Evolutionary conservation across 2,888 invertebrate species (phyloP).

Genomic region (Seira musarum): DNA sequence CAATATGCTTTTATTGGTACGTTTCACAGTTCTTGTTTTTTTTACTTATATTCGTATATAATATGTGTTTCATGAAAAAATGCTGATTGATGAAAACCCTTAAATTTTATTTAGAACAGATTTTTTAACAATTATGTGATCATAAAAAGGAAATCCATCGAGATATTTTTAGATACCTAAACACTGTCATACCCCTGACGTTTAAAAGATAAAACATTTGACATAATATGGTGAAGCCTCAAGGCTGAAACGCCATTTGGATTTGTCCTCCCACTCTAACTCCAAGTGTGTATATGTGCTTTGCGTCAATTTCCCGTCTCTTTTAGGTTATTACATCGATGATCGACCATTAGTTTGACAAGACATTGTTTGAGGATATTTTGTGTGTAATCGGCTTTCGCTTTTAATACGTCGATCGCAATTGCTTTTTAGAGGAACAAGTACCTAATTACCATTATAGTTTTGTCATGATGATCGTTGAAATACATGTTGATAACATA

Average conservation of each 20-base stretch:
- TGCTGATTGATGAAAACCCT: slow-evolving; percentile 1
- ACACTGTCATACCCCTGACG: background rate
- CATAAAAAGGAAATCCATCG: background rate
- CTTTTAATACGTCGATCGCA: background rate
- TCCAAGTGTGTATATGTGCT: too few species aligned
- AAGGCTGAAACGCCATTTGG: too few species aligned
- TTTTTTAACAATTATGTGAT: background rate
- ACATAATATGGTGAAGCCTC: too few species aligned
- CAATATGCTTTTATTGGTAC: slow-evolving; percentile 40
- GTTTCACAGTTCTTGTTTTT: slow-evolving; percentile 40
- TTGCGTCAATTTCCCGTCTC: background rate
- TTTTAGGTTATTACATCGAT: background rate
- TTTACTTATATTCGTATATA: slow-evolving; percentile 2
- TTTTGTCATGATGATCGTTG: background rate
- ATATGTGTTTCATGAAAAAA: background rate
- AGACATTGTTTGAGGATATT: slow-evolving; percentile 11
- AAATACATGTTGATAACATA: background rate
- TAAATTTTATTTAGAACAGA: background rate
- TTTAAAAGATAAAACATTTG: too few species aligned
- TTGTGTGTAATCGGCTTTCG: background rate
- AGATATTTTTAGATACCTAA: background rate
- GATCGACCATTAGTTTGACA: background rate
- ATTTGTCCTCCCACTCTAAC: too few species aligned
- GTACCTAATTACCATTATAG: too few species aligned
- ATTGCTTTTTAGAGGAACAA: too few species aligned